A percentile compares a stretch with the other conserved stretches of the same genome.
Evolutionary conservation across 2,888 invertebrate species (phyloP).

Genomic region (Lochmaea crataegi): DNA sequence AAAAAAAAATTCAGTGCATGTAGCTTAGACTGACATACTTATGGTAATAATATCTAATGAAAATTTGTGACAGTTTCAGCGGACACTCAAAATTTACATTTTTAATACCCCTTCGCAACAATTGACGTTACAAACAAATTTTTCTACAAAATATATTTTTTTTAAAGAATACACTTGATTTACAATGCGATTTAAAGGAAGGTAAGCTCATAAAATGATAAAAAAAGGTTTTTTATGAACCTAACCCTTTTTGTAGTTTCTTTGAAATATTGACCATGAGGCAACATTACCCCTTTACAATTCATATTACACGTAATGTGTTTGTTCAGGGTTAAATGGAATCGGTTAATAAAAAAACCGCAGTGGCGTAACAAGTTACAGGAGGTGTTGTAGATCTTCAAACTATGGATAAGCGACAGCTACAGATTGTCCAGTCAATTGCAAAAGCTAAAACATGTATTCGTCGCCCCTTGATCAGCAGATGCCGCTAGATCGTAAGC

Average conservation of each 20-base stretch:
- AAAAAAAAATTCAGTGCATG: too few species aligned
- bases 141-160: not conserved
- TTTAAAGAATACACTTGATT: not conserved
- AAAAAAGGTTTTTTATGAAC: constrained; percentile 47
- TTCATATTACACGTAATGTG: constrained; percentile 22
- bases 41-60: too few species aligned
- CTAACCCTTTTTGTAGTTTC: constrained; percentile 51
- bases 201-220: constrained; percentile 22
- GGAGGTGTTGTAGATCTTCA: not conserved
- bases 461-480: too few species aligned
- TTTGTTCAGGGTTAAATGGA: constrained; percentile 23
- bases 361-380: constrained; percentile 8
- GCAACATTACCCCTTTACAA: constrained; percentile 25
- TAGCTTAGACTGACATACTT: too few species aligned
- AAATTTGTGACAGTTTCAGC: too few species aligned
- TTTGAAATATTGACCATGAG: constrained; percentile 30
- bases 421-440: too few species aligned
- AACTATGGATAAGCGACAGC: too few species aligned
- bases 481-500: too few species aligned
- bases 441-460: too few species aligned
- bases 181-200: constrained; percentile 8
- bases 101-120: too few species aligned
- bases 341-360: constrained; percentile 14
- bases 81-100: too few species aligned
- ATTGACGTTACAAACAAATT: not conserved